Evolutionary conservation across 2,888 invertebrate genomes (phyloP).

Genomic region (Arctia plantaginis): DNA sequence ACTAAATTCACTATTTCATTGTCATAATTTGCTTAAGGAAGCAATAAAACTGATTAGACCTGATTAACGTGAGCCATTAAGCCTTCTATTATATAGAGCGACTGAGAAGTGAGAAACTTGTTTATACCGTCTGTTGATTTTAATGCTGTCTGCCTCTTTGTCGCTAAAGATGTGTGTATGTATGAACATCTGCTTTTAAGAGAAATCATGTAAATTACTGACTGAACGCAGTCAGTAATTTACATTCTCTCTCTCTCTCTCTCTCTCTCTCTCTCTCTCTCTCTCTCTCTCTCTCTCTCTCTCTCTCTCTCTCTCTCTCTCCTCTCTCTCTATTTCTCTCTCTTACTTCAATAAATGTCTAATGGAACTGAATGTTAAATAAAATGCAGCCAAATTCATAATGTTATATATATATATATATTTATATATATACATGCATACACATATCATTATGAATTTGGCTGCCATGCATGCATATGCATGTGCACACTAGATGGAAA

Average conservation of each 20-base stretch:
- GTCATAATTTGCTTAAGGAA: constrained; percentile 70
- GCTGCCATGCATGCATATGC: too few relatives aligned
- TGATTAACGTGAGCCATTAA: constrained; percentile 39
- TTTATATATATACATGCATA: too few relatives aligned
- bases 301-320: not conserved
- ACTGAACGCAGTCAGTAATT: too few relatives aligned
- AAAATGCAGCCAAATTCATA: not conserved
- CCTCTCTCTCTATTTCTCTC: not conserved
- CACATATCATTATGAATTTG: too few relatives aligned
- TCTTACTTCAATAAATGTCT: not conserved
- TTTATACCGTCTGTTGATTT: not conserved
- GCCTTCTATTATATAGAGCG: constrained; percentile 11
- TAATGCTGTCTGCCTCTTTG: not conserved
- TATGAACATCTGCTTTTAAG: too few relatives aligned
- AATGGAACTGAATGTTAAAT: not conserved
- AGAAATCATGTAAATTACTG: too few relatives aligned
- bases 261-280: not conserved
- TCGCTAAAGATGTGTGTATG: not conserved
- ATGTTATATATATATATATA: too few relatives aligned
- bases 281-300: not conserved
- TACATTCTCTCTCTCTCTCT: too few relatives aligned
- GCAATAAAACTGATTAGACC: constrained; percentile 54
- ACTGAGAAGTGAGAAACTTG: not conserved
- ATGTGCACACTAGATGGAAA: not conserved
- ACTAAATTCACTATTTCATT: constrained; percentile 68